Evolutionary conservation across 2,113 vertebrate species (phyloP).

Genomic region (Carettochelys insculpta): DNA sequence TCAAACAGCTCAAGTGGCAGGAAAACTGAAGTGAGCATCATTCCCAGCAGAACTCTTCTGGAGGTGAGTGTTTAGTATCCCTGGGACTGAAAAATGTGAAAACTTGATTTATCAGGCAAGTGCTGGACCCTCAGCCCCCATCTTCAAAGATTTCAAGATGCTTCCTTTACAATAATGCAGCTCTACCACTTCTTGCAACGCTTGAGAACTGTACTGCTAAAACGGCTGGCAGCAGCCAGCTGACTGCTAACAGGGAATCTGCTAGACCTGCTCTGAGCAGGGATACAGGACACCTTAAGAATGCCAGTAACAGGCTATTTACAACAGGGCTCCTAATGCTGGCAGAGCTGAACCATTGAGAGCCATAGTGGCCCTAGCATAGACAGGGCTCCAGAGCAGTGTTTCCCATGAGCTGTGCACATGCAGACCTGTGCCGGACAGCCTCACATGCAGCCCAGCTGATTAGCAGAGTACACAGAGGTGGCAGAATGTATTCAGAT

Average conservation of each 20-base stretch:
- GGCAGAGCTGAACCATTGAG: neutral
- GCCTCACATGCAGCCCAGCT: no score
- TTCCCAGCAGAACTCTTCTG: neutral
- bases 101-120: neutral
- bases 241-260: neutral
- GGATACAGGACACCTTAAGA: neutral
- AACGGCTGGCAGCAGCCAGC: neutral
- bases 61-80: neutral
- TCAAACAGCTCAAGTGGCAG: neutral
- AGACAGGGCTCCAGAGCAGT: neutral
- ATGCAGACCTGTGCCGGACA: no score
- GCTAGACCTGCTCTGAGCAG: neutral
- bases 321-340: neutral
- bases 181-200: rapidly evolving
- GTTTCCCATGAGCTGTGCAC: no score
- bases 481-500: no score
- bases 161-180: neutral
- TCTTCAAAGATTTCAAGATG: neutral
- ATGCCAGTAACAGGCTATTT: neutral
- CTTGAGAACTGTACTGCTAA: neutral
- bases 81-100: neutral
- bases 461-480: no score
- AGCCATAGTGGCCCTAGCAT: neutral
- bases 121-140: neutral
- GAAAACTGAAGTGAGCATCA: neutral